A percentile compares a stretch with the other conserved stretches of the same genome.
Conservation (phyloP, 2,113 vertebrate species). For the Meriones unguiculatus region DNA sequence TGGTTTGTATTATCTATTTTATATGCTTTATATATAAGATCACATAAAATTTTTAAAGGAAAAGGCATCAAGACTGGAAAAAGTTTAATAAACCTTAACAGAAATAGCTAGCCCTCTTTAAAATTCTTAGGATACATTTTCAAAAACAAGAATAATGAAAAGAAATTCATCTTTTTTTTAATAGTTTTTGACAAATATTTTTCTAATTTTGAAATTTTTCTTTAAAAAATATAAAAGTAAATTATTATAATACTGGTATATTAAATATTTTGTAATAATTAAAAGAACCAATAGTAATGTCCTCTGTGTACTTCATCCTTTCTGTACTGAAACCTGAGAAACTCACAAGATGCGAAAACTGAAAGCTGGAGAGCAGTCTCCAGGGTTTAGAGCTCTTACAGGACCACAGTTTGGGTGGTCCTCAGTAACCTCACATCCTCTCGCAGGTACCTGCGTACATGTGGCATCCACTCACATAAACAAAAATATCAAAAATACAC, state of each 20-base stretch:
- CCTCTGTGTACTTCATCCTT: background rate
- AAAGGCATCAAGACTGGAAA: background rate
- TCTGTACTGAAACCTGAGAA: background rate
- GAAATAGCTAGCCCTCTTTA: background rate
- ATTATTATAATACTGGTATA: background rate
- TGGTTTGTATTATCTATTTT: background rate
- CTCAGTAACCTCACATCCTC: background rate
- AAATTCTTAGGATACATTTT: background rate
- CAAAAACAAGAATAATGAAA: constrained; percentile 18
- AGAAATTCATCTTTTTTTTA: background rate
- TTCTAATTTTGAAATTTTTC: constrained; percentile 36
- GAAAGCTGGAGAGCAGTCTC: background rate
- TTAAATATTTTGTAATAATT: background rate
- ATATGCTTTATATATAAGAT: background rate
- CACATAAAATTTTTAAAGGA: background rate
- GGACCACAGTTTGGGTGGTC: background rate
- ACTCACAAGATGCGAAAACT: background rate
- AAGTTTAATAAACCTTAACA: background rate
- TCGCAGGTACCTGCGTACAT: background rate
- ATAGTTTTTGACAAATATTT: background rate
- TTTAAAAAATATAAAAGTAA: constrained; percentile 8
- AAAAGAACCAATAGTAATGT: background rate
- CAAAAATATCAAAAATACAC: background rate
- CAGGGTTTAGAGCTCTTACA: background rate
- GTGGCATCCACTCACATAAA: background rate